phyloP scores from a whole-genome alignment of 2,797 vertebrate genomes.

The Amazona finschi region DNA sequence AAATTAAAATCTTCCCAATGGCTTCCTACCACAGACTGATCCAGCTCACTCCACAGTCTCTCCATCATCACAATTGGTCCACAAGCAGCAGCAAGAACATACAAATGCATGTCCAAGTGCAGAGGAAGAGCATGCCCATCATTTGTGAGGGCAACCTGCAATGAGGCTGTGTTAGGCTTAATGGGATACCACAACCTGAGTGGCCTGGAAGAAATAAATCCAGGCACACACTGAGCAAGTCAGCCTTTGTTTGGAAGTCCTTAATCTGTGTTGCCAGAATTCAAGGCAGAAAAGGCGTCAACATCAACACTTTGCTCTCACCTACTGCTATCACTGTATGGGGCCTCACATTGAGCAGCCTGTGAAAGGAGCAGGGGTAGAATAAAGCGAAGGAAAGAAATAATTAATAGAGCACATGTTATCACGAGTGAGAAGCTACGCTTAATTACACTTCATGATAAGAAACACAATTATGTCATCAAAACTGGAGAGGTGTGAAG shows the following conservation, averaged over 20 bases:
- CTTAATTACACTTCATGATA: not conserved
- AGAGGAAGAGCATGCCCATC: not conserved
- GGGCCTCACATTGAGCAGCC: not conserved
- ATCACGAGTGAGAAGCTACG: not conserved
- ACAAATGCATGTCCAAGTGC: not conserved
- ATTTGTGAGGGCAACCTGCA: not conserved
- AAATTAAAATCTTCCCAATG: not conserved
- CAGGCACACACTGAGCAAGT: not conserved
- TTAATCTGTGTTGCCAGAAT: not conserved
- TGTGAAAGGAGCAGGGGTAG: not conserved
- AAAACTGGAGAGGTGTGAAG: not conserved
- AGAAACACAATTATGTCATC: not conserved
- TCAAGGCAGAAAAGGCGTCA: not conserved
- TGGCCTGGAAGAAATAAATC: not conserved
- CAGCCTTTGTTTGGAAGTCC: not conserved
- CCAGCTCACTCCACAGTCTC: not conserved
- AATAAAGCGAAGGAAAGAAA: not conserved
- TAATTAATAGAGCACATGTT: not conserved
- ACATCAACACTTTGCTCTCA: not conserved
- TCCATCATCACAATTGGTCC: not conserved
- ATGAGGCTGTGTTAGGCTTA: not conserved
- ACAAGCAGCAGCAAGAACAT: not conserved
- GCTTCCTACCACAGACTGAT: not conserved
- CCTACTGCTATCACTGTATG: not conserved
- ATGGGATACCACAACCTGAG: accelerated